Percentiles rank a stretch among this genome's conserved stretches.
Conservation (phyloP, 2,888 invertebrate species). For the Ptilodon capucinus region DNA sequence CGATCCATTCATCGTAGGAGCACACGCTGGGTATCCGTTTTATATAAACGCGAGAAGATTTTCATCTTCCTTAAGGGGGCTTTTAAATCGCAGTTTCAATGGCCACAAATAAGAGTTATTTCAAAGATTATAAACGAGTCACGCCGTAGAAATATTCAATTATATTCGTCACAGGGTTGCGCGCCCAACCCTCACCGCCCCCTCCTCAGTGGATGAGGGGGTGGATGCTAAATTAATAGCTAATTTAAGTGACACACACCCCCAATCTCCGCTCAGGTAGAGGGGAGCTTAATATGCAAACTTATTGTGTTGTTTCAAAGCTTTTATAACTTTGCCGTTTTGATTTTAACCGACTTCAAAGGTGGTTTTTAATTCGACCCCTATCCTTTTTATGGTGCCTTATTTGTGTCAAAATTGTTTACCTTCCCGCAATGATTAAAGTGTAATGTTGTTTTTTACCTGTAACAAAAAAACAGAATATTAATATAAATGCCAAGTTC, state of each 20-base stretch:
- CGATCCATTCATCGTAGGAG: no score
- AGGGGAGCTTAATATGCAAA: conserved; percentile 1
- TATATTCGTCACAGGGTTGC: conserved; percentile 54
- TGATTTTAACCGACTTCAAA: no score
- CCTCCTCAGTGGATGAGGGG: conserved; percentile 37
- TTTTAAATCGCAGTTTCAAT: neutral
- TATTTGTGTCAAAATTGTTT: neutral
- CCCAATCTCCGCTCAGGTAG: conserved; percentile 31
- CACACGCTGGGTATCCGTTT: no score
- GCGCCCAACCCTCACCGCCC: conserved; percentile 46
- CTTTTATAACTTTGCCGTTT: neutral
- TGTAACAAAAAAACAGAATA: conserved; percentile 33
- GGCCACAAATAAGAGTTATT: conserved; percentile 5
- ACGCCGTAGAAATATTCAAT: conserved; percentile 56
- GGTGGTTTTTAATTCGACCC: no score
- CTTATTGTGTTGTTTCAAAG: conserved; percentile 6
- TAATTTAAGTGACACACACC: conserved; percentile 69
- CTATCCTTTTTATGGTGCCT: neutral
- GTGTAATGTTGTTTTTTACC: conserved; percentile 27
- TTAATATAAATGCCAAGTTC: no score
- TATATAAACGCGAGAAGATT: no score
- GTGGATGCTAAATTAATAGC: conserved; percentile 72
- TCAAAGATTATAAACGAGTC: conserved; percentile 28
- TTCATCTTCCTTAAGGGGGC: no score
- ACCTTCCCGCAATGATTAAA: neutral